Evolutionary conservation across 2,113 vertebrate genomes (phyloP).

Genomic region (Balaenoptera acutorostrata): DNA sequence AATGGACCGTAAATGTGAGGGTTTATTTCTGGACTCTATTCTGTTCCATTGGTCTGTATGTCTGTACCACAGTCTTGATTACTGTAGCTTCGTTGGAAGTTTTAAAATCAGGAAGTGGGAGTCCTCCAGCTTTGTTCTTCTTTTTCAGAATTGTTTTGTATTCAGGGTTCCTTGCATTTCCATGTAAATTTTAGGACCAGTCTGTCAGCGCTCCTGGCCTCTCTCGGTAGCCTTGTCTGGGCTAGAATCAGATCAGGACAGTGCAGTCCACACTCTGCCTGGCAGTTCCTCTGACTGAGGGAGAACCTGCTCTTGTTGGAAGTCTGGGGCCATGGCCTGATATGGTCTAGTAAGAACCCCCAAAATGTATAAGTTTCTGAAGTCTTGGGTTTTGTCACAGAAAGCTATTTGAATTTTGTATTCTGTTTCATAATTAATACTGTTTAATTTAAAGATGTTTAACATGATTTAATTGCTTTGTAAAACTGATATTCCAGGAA

Average conservation of each 20-base stretch:
- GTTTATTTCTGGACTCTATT: not conserved
- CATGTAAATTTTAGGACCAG: not conserved
- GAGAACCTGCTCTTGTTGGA: not conserved
- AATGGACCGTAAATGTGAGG: not conserved
- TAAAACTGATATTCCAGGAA: not conserved
- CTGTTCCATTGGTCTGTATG: fast-evolving
- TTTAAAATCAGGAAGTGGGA: not conserved
- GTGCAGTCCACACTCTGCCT: fast-evolving
- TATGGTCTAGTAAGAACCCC: too few species aligned
- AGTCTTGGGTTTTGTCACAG: not conserved
- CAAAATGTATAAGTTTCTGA: not conserved
- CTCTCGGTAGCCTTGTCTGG: not conserved
- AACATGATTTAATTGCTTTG: not conserved
- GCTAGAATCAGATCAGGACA: not conserved
- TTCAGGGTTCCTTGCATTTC: not conserved
- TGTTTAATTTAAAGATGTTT: not conserved
- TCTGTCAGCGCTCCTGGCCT: not conserved
- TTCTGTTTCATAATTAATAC: not conserved
- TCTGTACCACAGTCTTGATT: not conserved
- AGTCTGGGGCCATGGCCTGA: not conserved
- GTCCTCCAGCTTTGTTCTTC: not conserved
- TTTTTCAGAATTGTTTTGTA: not conserved
- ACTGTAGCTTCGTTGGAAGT: not conserved
- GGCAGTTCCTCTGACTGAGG: not conserved
- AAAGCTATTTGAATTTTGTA: not conserved